Conservation (phyloP, 2,797 vertebrate species). For the Streptopelia turtur region DNA sequence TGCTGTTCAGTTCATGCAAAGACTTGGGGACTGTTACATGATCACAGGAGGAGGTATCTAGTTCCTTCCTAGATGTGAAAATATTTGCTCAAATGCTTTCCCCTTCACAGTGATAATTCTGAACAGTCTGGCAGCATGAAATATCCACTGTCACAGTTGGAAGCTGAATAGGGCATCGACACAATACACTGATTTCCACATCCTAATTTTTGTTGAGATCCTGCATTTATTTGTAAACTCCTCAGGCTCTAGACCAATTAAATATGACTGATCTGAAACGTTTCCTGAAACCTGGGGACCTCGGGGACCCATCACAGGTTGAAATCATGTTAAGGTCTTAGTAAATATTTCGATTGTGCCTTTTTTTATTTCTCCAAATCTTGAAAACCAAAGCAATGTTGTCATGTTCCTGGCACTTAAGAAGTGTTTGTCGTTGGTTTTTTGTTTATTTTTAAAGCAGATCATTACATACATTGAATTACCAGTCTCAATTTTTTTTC, state of each 20-base stretch:
- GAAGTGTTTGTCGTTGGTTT: fast-evolving
- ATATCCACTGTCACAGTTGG: not conserved
- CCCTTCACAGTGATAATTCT: not conserved
- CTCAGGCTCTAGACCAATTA: not conserved
- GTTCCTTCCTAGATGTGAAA: not conserved
- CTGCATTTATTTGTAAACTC: not conserved
- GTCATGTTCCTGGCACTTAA: not conserved
- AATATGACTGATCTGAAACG: not conserved
- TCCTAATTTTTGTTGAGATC: not conserved
- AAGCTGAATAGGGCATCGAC: not conserved
- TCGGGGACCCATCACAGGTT: not conserved
- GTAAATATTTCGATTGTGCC: not conserved
- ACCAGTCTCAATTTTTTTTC: not conserved
- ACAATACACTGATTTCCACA: not conserved
- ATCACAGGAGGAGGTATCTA: not conserved
- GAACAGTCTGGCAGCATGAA: not conserved
- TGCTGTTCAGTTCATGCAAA: not conserved
- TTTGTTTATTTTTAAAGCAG: not conserved
- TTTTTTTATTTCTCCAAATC: not conserved
- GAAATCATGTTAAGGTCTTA: not conserved
- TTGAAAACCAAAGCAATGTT: not conserved
- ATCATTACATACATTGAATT: not conserved
- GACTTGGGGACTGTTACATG: not conserved
- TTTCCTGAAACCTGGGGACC: not conserved
- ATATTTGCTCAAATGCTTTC: not conserved